Evolutionary conservation across 2,797 vertebrate species (phyloP), one percentile per base, ranked within the genome.

Genomic region (Pipistrellus kuhlii): DNA sequence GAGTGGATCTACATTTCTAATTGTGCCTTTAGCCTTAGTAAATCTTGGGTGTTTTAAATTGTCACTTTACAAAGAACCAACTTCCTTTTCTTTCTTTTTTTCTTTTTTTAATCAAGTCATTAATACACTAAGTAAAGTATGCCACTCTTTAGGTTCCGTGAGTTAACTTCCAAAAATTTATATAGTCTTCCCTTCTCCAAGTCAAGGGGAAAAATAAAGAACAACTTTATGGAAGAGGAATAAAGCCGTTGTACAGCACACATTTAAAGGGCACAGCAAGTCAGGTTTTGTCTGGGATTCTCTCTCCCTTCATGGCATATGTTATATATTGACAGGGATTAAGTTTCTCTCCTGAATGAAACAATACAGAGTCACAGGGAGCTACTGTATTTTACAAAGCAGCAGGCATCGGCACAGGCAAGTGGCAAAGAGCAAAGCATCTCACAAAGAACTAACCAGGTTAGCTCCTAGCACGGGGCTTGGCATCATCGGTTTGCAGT

Each of bases 241-340:
- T 92, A 84, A 92, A 93, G 30, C 30, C 38, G 93, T 96, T 85
- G 78, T 62, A 92, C 27, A 76, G 68, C 89, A 20, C 27, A 69
- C 78, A 46, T 93, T 46, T 68, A 85, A 93, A 92, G 62, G 95
- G 94, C 93, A 91, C 82, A 81, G 93, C 97, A 97, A 94, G 91
- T 95, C 84, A 41, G 80, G 82, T 95, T 95, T 91, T 88, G 94
- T 88, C 87, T 94, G 13, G 3, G 10, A 88, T 41, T 94, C 92
- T 94, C 92, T 94, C 96, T 96, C 92, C 93, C 97, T 97, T 96
- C 94, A 96, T 71, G 92, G 94, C 96, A 96, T 93, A 95, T 55
- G 72, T 96, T 98, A 83, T 93, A 88, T 97, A 97, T 98, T 95
- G 98, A 97, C 97, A 96, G 83, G 97, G 97, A 98, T 97, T 98